Conservation (phyloP, 23 tunicate genomes). For the Halocynthia roretzi region DNA sequence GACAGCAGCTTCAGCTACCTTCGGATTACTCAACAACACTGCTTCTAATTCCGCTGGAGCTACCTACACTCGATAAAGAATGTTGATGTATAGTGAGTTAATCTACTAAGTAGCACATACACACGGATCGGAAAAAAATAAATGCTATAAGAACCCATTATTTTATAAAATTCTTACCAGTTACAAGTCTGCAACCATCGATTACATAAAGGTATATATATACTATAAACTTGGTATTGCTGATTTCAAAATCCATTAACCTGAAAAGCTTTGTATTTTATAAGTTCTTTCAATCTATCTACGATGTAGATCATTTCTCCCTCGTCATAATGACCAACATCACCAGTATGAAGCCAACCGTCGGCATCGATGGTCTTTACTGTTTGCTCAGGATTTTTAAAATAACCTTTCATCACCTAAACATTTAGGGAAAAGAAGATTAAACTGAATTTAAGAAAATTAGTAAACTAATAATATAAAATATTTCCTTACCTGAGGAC, state of each 20-base stretch:
- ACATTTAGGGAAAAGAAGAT: no score
- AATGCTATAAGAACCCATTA: no score
- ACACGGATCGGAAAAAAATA: no score
- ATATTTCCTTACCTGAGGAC: constrained; percentile 45
- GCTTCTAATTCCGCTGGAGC: constrained; percentile 21
- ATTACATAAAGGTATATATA: no score
- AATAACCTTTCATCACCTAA: constrained; percentile 70
- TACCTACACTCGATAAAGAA: neutral
- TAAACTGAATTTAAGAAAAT: no score
- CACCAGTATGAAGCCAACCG: constrained; percentile 97
- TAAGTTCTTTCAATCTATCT: constrained; percentile 76
- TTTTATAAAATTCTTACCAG: no score
- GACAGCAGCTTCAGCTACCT: constrained; percentile 11
- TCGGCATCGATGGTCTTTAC: constrained; percentile 23
- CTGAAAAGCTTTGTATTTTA: constrained; percentile 82
- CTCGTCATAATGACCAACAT: constrained; percentile 84
- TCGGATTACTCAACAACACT: neutral
- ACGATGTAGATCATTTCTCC: constrained; percentile 47
- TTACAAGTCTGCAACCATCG: no score
- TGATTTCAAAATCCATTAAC: neutral
- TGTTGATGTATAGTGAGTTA: no score
- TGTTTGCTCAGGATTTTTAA: constrained; percentile 41
- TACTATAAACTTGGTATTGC: no score
- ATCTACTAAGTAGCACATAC: no score
- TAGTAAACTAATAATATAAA: neutral